A percentile compares a stretch with the other conserved stretches of the same genome.
phyloP scores from a whole-genome alignment of 1,140 invertebrate species.

The Heterodera schachtii region DNA sequence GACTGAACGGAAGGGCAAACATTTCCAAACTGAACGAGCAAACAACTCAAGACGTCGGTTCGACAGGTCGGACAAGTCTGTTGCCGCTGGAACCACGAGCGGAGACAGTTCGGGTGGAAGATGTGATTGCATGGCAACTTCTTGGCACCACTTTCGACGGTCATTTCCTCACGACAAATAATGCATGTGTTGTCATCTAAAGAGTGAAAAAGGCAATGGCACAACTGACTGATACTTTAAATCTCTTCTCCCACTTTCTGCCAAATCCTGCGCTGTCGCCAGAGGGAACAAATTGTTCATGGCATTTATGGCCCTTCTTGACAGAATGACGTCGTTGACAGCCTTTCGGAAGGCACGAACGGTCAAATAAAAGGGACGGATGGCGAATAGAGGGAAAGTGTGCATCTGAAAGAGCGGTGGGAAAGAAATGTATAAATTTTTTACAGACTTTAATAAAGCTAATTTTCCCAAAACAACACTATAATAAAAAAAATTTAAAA shows the following conservation, averaged over 20 bases:
- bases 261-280: slow-evolving; percentile 83
- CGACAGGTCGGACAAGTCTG: slow-evolving; percentile 99
- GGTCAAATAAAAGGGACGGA: slow-evolving; percentile 97
- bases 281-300: slow-evolving; percentile 76
- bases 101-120: slow-evolving; percentile 95
- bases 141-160: slow-evolving; percentile 75
- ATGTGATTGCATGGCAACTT: slow-evolving; percentile 99
- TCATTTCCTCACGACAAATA: slow-evolving; percentile 93
- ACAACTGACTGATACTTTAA: slow-evolving; percentile 33
- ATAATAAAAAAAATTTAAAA: no score
- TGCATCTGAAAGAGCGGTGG: slow-evolving; percentile 75
- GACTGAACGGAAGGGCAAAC: slow-evolving; percentile 4
- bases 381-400: slow-evolving; percentile 94
- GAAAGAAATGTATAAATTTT: neutral
- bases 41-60: slow-evolving; percentile 82
- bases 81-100: slow-evolving; percentile 98
- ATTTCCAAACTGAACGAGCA: neutral
- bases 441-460: neutral
- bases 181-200: slow-evolving; percentile 97
- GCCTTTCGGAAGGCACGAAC: slow-evolving; percentile 97
- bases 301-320: slow-evolving; percentile 76
- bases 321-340: slow-evolving; percentile 94
- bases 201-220: slow-evolving; percentile 29
- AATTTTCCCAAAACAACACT: no score
- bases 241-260: slow-evolving; percentile 33